Evolutionary conservation across 2,797 vertebrate species (phyloP).

Genomic region (Antennarius maculatus): DNA sequence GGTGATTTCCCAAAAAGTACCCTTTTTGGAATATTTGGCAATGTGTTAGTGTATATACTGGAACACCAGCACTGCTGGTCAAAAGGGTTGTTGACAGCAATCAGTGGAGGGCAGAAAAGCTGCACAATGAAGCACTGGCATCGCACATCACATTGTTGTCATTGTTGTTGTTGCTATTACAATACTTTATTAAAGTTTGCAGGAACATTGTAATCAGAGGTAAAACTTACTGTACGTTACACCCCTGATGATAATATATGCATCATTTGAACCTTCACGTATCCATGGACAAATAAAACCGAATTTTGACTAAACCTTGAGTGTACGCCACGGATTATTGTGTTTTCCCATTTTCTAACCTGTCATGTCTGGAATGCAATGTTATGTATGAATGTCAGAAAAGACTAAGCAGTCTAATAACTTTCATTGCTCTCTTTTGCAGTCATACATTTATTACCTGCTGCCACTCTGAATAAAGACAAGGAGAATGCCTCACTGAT

Average conservation of each 20-base stretch:
- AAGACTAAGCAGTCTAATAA: conserved; percentile 51
- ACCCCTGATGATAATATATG: background rate
- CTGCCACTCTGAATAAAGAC: conserved; percentile 70
- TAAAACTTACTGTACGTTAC: too few species aligned
- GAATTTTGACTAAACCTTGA: background rate
- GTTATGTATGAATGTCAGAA: conserved; percentile 43
- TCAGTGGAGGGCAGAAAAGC: too few species aligned
- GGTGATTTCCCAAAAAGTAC: too few species aligned
- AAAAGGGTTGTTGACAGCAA: too few species aligned
- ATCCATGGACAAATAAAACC: too few species aligned
- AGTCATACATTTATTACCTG: conserved; percentile 55
- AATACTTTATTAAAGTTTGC: background rate
- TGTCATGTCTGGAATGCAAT: conserved; percentile 4
- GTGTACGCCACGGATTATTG: background rate
- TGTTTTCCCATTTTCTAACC: conserved; percentile 1
- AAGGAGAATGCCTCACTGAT: conserved; percentile 54
- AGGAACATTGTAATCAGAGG: too few species aligned
- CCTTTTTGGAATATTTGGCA: too few species aligned
- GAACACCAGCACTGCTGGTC: too few species aligned
- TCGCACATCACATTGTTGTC: too few species aligned
- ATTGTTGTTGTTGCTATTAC: too few species aligned
- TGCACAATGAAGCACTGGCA: too few species aligned
- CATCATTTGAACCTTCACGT: background rate
- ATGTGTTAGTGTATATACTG: too few species aligned
- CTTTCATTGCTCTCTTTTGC: conserved; percentile 50